Base-by-base conservation (phyloP, 2,888 invertebrate species). In the Zaprionus lineosus region DNA sequence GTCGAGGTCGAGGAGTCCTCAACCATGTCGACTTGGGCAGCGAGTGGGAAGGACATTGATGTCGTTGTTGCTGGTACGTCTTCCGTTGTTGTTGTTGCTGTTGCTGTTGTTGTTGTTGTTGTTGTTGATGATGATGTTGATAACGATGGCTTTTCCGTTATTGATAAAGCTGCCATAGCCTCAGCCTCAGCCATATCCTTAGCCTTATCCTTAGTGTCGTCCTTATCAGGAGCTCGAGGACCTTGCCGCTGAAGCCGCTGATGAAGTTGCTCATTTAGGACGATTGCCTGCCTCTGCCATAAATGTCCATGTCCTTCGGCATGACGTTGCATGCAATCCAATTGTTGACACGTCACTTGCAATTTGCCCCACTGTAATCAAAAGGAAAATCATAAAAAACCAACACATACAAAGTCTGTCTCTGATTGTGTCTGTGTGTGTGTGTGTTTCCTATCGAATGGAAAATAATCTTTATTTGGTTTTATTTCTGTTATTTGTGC, bases 261-360 rank as follows among this genome's bases (percentile, higher is more conserved):
- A 58, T 66, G 60, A 71, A 86, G 85, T 70, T 86, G 89, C 77
- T 87, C 88, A 74, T 89, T 88, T 82, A 86, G 77, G 81, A 86
- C 83, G 69, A 84, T 88, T 81, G 89, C 87, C 82, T 90, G 90
- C 74, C 89, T 88, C 59, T 87, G 88, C 89, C 90, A 90, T 76
- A 90, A 87, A 87, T 89, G 88, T 34, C 88, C 88, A 79, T 88
- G 87, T 65, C 90, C 89, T 78, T 89, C 88, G 65, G 88, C 89
- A 73, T 90, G 90, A 29, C 89, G 88, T 68, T 89, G 88, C 89
- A 90, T 90, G 75, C 89, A 89, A 84, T 89, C 87, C 77, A 89
- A 86, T 87, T 90, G 90, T 84, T 89, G 89, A 66, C 89, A 88
- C 67, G 88, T 88, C 77, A 87, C 84, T 81, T 88, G 87, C 76